These are phyloP conservation scores for Agonopterix subpropinquella DNA, from an alignment of 2,888 invertebrate genomes.

Conservation along the genomic window DNA sequence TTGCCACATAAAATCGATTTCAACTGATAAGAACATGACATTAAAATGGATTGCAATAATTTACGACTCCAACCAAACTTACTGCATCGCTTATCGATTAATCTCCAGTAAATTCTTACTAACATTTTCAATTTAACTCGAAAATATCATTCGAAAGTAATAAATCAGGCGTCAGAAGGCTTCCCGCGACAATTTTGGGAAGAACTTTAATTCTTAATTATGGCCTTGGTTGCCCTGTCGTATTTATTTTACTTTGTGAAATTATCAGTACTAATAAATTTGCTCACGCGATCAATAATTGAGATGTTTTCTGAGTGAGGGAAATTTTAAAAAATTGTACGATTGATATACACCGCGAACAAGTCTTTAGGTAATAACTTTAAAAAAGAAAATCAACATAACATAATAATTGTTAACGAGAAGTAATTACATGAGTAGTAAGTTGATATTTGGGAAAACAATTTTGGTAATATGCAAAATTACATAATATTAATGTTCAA, in stretches of 20 bases:
- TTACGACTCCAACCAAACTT: slow-evolving; percentile 26
- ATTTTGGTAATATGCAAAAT: too few relatives aligned
- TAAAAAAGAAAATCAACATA: too few relatives aligned
- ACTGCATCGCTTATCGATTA: slow-evolving; percentile 39
- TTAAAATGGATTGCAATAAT: slow-evolving; percentile 19
- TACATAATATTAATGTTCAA: too few relatives aligned
- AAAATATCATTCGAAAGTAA: slow-evolving; percentile 45
- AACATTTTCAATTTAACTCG: slow-evolving; percentile 53
- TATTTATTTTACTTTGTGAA: slow-evolving; percentile 60
- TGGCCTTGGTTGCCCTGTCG: slow-evolving; percentile 45
- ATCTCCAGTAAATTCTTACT: slow-evolving; percentile 40
- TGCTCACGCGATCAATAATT: slow-evolving; percentile 50
- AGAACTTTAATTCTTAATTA: slow-evolving; percentile 68
- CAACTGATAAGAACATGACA: slow-evolving; percentile 14
- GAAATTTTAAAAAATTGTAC: too few relatives aligned
- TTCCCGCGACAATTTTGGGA: slow-evolving; percentile 53
- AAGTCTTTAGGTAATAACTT: too few relatives aligned
- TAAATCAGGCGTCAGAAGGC: slow-evolving; percentile 52
- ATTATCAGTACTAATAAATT: slow-evolving; percentile 53
- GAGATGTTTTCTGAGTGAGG: slow-evolving; percentile 27
- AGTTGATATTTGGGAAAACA: too few relatives aligned
- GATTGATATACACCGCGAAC: too few relatives aligned
- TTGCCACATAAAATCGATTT: slow-evolving; percentile 6
- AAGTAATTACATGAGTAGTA: too few relatives aligned
- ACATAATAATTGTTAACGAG: too few relatives aligned